Evolutionary conservation across 2,888 invertebrate species (phyloP).

Genomic region (Drosophila suboccidentalis): DNA sequence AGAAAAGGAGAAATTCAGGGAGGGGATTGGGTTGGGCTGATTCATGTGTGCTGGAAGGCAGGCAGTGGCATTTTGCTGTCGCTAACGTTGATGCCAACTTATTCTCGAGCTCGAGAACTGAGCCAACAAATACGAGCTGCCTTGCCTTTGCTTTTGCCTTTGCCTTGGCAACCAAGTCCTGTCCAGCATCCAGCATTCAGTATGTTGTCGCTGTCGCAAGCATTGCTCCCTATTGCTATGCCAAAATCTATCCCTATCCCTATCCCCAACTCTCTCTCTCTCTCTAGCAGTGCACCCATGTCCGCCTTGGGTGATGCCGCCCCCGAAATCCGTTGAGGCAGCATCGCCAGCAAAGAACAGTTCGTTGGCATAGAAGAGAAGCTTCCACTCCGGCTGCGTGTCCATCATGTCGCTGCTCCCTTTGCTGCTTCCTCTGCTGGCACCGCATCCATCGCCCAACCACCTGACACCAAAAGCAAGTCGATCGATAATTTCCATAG

Average conservation of each 20-base stretch:
- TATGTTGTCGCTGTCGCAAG: conserved; percentile 46
- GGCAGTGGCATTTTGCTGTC: conserved; percentile 65
- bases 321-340: conserved; percentile 67
- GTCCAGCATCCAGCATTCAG: conserved; percentile 35
- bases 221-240: conserved; percentile 40
- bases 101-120: conserved; percentile 67
- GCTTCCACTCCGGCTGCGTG: conserved; percentile 64
- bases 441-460: conserved; percentile 77
- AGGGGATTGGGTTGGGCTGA: conserved; percentile 26
- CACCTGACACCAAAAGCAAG: conserved; percentile 84
- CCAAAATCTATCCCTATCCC: conserved; percentile 56
- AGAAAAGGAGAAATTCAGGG: not conserved
- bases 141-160: conserved; percentile 2
- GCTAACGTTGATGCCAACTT: conserved; percentile 74
- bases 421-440: conserved; percentile 50
- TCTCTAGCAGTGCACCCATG: conserved; percentile 53
- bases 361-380: conserved; percentile 62
- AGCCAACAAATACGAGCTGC: conserved; percentile 33
- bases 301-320: conserved; percentile 77
- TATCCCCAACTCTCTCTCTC: conserved; percentile 25
- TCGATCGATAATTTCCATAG: conserved; percentile 86
- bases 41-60: conserved; percentile 48
- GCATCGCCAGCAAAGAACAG: conserved; percentile 43
- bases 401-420: conserved; percentile 69
- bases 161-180: conserved; percentile 48